Conservation (phyloP, 2,797 vertebrate species). For the Potorous gilbertii region DNA sequence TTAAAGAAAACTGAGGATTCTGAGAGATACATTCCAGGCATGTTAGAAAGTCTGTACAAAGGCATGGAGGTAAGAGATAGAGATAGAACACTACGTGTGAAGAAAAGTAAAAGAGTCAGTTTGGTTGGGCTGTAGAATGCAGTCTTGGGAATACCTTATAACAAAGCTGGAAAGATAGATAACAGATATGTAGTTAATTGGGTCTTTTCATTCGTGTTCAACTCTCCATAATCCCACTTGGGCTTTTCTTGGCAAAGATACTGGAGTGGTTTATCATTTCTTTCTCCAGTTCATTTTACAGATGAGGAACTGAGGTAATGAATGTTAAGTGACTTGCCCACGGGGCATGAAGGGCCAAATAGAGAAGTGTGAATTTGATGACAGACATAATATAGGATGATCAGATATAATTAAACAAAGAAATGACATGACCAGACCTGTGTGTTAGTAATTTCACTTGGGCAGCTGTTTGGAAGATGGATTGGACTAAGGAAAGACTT, state of each 20-base stretch:
- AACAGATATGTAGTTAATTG: not conserved
- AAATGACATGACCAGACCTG: not conserved
- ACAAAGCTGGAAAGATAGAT: not conserved
- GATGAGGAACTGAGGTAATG: not conserved
- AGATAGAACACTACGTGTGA: not conserved
- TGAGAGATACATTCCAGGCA: no score
- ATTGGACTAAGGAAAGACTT: not conserved
- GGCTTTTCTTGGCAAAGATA: no score
- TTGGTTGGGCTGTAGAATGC: not conserved
- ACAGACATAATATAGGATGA: not conserved
- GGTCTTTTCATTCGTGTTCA: not conserved
- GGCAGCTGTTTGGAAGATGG: not conserved
- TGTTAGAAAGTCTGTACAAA: no score
- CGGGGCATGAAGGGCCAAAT: no score
- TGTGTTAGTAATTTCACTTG: not conserved
- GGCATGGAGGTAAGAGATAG: no score
- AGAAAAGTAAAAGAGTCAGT: not conserved
- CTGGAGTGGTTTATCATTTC: not conserved
- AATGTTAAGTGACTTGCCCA: not conserved
- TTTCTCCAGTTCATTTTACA: not conserved
- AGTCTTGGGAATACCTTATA: not conserved
- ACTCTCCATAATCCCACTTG: no score
- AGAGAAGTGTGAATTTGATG: not conserved
- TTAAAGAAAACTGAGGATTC: no score
- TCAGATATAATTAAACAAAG: not conserved